Conservation (phyloP, 2,113 vertebrate species). For the Phaethon lepturus region DNA sequence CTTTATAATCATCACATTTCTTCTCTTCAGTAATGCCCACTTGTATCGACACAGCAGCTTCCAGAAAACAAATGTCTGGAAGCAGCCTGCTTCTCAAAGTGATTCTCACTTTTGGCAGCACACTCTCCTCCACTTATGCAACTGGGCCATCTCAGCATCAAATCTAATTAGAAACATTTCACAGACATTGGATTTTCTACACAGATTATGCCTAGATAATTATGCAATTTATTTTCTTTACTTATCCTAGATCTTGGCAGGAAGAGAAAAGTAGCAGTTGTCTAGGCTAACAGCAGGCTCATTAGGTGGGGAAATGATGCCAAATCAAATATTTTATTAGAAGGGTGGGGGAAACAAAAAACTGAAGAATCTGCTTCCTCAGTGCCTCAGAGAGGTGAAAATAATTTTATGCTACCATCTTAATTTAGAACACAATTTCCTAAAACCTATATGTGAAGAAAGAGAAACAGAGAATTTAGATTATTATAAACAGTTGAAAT, state of each 20-base stretch:
- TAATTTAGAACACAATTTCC: neutral
- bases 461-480: neutral
- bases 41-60: neutral
- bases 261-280: slow-evolving; percentile 32
- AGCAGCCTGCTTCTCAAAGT: neutral
- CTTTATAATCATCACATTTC: neutral
- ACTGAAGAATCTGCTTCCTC: neutral
- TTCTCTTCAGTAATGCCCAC: neutral
- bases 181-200: neutral
- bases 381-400: neutral
- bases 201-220: slow-evolving; percentile 30
- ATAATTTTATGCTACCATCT: neutral
- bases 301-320: neutral
- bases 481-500: neutral
- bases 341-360: neutral
- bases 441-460: neutral
- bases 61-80: neutral
- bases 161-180: slow-evolving; percentile 32
- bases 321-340: neutral
- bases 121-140: neutral
- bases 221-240: slow-evolving; percentile 1
- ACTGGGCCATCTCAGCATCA: neutral
- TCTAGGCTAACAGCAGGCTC: slow-evolving; percentile 4
- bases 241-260: slow-evolving; percentile 11
- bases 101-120: neutral